Base-by-base conservation (phyloP, 1,140 invertebrate genomes). In the Drosophila jambulina region DNA sequence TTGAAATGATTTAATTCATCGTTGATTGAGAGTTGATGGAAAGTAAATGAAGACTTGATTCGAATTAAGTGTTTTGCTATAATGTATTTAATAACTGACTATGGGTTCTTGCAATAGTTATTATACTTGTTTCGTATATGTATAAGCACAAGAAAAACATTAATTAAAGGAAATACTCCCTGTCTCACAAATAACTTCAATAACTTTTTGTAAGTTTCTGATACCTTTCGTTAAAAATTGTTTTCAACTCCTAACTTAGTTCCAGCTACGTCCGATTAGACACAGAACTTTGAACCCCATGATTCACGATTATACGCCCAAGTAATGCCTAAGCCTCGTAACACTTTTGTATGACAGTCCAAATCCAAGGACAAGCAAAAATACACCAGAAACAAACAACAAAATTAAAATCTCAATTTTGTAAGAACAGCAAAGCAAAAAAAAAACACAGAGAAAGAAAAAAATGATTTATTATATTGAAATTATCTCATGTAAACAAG, bases 401-500 rank as follows among this genome's bases (percentile, higher is more conserved):
- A 61, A 69, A 27, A 69, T 78, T 56, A 70, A 51, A 61, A 62
- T 70, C 48, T 64, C 61, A 53, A 68, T 64, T 64, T 74, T 74
- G 36, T 68, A 56, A 62, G 43, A 53, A 57, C 71, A 57, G 70
- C 70, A 49, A 61, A 74, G 68, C 21, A 46, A 60, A 82, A 83
- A 75, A 70, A 46, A 38, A 67, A 75, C 51, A 62, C 45, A 57
- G 51, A 48, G 48, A 61, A 38, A 25, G 56, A 25, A 46, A 59
- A 83, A 84, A 88, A 91, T 91, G 88, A 91, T 91, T 91, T 91
- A 91, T 91, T 91, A 91, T 80, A 75, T 75, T 74, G 75, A 87
- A 88, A 91, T 91, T 91, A 91, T 91, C 88, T 91, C 81, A 68
- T 91, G 88, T 91, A 91, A 91, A 91, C 88, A 91, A 91, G 88